A percentile compares a stretch with the other conserved stretches of the same genome.
phyloP scores from a whole-genome alignment of 2,797 vertebrate species.

The Phrynocephalus forsythii region DNA sequence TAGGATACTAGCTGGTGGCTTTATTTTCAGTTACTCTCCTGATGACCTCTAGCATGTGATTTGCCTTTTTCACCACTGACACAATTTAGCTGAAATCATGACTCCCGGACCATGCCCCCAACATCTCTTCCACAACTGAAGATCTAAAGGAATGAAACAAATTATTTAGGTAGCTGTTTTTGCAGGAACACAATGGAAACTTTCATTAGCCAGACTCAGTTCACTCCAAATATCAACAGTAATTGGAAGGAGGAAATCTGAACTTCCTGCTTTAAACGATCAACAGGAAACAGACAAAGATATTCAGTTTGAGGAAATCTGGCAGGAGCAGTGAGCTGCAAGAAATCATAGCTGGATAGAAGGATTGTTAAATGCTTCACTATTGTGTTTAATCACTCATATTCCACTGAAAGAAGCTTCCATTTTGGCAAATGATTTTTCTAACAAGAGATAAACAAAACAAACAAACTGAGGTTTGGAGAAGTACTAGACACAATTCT shows the following conservation, averaged over 20 bases:
- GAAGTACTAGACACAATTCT: neutral
- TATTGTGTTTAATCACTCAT: conserved; percentile 5
- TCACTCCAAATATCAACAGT: neutral
- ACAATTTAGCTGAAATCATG: neutral
- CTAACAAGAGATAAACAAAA: neutral
- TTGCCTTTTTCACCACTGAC: neutral
- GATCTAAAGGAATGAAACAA: neutral
- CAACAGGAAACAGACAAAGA: conserved; percentile 23
- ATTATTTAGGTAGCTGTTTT: too few relatives aligned
- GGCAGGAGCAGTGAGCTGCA: neutral
- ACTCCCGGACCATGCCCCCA: neutral
- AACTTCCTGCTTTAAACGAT: conserved; percentile 20
- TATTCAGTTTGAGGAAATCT: conserved; percentile 5
- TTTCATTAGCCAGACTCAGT: neutral
- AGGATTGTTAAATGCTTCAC: neutral
- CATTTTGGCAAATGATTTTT: neutral
- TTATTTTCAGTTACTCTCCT: conserved; percentile 5
- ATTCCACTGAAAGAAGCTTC: neutral
- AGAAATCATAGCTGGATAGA: conserved; percentile 4
- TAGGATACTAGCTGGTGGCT: neutral
- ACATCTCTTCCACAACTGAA: neutral
- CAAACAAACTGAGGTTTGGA: neutral
- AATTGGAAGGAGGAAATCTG: conserved; percentile 8
- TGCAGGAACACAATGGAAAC: neutral
- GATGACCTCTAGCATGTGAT: neutral